phyloP scores from a whole-genome alignment of 2,113 vertebrate genomes.

The Anolis sagrei region DNA sequence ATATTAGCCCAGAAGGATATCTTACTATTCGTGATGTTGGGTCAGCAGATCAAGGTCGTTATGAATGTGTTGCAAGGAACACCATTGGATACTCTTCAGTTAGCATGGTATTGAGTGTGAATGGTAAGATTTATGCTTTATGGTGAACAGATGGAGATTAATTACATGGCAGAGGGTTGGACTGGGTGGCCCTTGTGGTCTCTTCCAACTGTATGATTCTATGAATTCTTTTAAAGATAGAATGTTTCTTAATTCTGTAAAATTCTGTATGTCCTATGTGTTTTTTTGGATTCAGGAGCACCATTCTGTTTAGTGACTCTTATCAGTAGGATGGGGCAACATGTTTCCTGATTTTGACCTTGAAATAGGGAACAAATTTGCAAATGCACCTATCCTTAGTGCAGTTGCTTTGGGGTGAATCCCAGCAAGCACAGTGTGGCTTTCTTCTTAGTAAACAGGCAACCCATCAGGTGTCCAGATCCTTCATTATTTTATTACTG shows the following conservation, averaged over 20 bases:
- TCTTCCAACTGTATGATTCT: no score
- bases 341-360: background rate
- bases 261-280: no score
- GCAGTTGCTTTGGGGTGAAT: no score
- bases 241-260: background rate
- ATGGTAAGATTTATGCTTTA: constrained; percentile 77
- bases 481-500: no score
- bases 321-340: background rate
- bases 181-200: no score
- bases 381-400: no score
- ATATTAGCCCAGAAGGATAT: constrained; percentile 90
- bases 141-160: background rate
- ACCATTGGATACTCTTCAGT: constrained; percentile 90
- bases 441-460: no score
- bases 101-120: constrained; percentile 93
- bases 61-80: constrained; percentile 93
- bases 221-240: background rate
- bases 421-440: no score
- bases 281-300: no score
- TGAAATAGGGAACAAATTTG: background rate
- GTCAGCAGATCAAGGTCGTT: constrained; percentile 89
- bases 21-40: constrained; percentile 93
- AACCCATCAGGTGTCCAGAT: no score
- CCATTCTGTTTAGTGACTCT: background rate
- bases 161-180: background rate